A percentile compares a stretch with the other conserved stretches of the same genome.
phyloP scores from a whole-genome alignment of 2,888 invertebrate species.

The Rhogogaster chlorosoma region DNA sequence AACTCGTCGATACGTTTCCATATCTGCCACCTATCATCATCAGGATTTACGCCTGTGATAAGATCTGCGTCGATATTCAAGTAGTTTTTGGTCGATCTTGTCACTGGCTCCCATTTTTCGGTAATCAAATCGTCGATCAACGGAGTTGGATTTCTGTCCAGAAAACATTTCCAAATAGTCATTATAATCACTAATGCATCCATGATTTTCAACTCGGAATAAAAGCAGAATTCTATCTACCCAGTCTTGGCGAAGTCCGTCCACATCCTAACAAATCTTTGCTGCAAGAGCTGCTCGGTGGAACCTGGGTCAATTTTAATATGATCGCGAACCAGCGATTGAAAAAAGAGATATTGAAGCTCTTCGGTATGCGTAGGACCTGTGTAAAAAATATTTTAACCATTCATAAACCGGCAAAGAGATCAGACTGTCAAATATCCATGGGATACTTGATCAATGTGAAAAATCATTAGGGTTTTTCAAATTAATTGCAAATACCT shows the following conservation, averaged over 20 bases:
- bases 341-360: conserved; percentile 81
- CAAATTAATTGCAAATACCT: no score
- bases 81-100: conserved; percentile 57
- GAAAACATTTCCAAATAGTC: neutral
- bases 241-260: conserved; percentile 70
- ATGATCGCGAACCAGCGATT: conserved; percentile 54
- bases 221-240: conserved; percentile 57
- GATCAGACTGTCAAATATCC: no score
- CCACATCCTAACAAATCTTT: conserved; percentile 76
- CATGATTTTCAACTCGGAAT: neutral
- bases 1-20: conserved; percentile 57
- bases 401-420: no score
- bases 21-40: conserved; percentile 55
- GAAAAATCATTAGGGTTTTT: no score
- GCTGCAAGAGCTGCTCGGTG: conserved; percentile 75
- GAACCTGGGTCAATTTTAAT: conserved; percentile 61
- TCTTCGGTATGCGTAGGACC: conserved; percentile 84
- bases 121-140: conserved; percentile 59
- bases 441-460: no score
- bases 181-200: no score
- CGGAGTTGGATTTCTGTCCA: conserved; percentile 66
- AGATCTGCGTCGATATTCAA: conserved; percentile 65
- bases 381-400: conserved; percentile 57
- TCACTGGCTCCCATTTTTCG: conserved; percentile 62
- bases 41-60: conserved; percentile 52